Evolutionary conservation across 2,797 vertebrate genomes (phyloP).

Genomic region (Potorous gilbertii): DNA sequence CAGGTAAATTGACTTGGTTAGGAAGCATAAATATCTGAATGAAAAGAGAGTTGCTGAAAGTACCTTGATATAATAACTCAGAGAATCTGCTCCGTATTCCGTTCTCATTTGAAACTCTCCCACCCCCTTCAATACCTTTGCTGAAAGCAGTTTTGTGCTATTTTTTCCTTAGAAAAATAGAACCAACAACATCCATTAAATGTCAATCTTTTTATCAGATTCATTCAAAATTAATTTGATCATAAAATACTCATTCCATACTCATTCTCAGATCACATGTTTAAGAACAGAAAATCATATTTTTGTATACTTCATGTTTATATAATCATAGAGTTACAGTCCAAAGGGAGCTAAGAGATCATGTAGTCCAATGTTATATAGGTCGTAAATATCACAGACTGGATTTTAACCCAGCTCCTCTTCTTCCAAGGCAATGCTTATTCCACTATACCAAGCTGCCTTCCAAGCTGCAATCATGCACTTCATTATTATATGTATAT

Average conservation of each 20-base stretch:
- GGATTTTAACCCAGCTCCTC: background rate
- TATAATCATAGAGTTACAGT: background rate
- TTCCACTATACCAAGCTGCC: background rate
- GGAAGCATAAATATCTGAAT: background rate
- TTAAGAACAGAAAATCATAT: constrained; percentile 26
- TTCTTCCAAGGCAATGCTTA: background rate
- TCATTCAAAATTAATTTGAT: constrained; percentile 38
- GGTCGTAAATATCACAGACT: background rate
- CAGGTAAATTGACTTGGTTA: background rate
- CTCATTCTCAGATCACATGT: constrained; percentile 6
- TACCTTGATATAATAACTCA: background rate
- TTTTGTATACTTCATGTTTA: background rate
- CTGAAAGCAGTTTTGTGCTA: constrained; percentile 2
- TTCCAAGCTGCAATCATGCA: constrained; percentile 7
- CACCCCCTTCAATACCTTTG: constrained; percentile 4
- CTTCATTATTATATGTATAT: constrained; percentile 27
- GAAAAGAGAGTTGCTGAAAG: constrained; percentile 39
- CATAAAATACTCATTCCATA: constrained; percentile 21
- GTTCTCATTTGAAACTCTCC: constrained; percentile 50
- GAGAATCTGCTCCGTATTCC: constrained; percentile 41
- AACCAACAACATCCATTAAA: constrained; percentile 12
- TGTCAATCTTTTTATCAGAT: constrained; percentile 44
- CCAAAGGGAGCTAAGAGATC: background rate
- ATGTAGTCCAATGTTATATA: background rate
- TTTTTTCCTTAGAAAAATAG: background rate